Evolutionary conservation across 2,113 vertebrate species (phyloP).

Genomic region (Planiliza haematocheilus): DNA sequence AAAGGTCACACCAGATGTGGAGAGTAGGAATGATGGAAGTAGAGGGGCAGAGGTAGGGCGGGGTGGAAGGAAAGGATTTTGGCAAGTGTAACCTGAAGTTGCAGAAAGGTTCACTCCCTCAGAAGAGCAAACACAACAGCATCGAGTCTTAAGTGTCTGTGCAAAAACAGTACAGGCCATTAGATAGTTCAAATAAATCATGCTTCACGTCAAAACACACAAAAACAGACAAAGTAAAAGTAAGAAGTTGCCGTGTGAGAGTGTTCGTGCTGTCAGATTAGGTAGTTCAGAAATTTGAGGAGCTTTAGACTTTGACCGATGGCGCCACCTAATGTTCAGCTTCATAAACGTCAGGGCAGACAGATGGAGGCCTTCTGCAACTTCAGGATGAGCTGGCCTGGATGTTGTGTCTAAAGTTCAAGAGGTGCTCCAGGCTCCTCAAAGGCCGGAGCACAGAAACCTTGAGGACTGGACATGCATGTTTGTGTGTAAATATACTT

Average conservation of each 20-base stretch:
- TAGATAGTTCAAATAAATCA: slow-evolving; percentile 54
- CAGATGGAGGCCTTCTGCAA: slow-evolving; percentile 71
- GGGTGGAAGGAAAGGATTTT: slow-evolving; percentile 21
- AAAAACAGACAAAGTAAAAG: slow-evolving; percentile 13
- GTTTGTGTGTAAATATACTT: slow-evolving; percentile 26
- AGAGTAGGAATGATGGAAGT: slow-evolving; percentile 50
- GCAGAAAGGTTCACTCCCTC: slow-evolving; percentile 73
- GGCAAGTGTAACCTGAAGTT: slow-evolving; percentile 78
- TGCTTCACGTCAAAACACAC: slow-evolving; percentile 58
- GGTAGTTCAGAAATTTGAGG: slow-evolving; percentile 38
- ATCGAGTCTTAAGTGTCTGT: slow-evolving; percentile 76
- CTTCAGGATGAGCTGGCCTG: slow-evolving; percentile 72
- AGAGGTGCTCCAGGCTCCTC: slow-evolving; percentile 31
- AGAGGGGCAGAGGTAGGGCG: slow-evolving; percentile 25
- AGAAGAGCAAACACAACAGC: slow-evolving; percentile 71
- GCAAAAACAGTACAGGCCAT: slow-evolving; percentile 82
- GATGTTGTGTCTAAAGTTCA: slow-evolving; percentile 44
- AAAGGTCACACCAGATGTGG: slow-evolving; percentile 6
- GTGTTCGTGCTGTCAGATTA: slow-evolving; percentile 35
- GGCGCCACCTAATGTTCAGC: slow-evolving; percentile 25
- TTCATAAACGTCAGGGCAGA: slow-evolving; percentile 34
- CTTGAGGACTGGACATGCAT: slow-evolving; percentile 11
- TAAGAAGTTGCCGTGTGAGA: slow-evolving; percentile 17
- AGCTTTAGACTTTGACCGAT: slow-evolving; percentile 21
- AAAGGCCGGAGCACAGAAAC: slow-evolving; percentile 38